Evolutionary conservation across 2,797 vertebrate species (phyloP).

Genomic region (Spea hammondii): DNA sequence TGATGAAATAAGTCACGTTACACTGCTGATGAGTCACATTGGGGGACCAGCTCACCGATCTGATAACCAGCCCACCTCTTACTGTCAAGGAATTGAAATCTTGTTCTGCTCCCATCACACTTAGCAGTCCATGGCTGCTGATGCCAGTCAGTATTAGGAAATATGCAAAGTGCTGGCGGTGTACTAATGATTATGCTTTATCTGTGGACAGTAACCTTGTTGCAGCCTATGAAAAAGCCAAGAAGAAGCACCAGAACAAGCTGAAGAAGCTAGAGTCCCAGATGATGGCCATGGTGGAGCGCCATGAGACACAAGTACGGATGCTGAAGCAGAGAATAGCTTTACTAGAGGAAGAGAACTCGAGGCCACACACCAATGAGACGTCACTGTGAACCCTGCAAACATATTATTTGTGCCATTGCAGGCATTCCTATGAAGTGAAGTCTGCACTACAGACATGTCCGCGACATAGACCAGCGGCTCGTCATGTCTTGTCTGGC

Average conservation of each 20-base stretch:
- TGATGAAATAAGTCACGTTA: no score
- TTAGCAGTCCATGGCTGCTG: not conserved
- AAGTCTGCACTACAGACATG: not conserved
- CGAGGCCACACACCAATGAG: slow-evolving; percentile 81
- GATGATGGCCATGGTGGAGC: slow-evolving; percentile 89
- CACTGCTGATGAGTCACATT: no score
- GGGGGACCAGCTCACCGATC: no score
- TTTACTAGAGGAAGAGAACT: slow-evolving; percentile 82
- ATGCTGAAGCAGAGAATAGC: slow-evolving; percentile 86
- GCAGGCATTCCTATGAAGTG: not conserved
- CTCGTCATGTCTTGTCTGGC: not conserved
- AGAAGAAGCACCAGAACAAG: slow-evolving; percentile 87
- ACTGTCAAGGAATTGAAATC: no score
- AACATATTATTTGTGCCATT: slow-evolving; percentile 18
- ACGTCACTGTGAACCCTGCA: slow-evolving; percentile 73
- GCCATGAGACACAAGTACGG: slow-evolving; percentile 84
- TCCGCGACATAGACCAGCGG: not conserved
- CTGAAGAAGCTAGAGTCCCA: slow-evolving; percentile 85
- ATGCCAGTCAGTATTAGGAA: not conserved
- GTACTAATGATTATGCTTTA: not conserved
- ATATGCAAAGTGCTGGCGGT: not conserved
- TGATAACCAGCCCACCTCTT: no score
- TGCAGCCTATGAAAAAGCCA: slow-evolving; percentile 85
- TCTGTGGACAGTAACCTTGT: slow-evolving; percentile 76
- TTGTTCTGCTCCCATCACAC: no score